Conservation (phyloP, 2,113 vertebrate species). For the Prolemur simus region DNA sequence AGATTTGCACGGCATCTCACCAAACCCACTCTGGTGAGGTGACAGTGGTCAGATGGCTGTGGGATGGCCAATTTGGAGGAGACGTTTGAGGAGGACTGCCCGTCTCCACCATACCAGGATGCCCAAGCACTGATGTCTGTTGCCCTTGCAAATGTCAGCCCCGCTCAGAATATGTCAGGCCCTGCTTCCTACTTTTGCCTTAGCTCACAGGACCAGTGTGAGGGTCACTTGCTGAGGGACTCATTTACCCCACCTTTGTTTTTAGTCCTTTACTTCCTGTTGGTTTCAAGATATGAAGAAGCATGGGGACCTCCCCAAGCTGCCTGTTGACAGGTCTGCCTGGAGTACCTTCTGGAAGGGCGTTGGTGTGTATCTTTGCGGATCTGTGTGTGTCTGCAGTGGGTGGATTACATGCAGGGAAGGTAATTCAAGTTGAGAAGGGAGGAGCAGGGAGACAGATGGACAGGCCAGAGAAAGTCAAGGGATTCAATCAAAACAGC, state of each 20-base stretch:
- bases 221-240: slow-evolving; percentile 68
- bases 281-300: slow-evolving; percentile 75
- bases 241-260: slow-evolving; percentile 23
- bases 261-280: slow-evolving; percentile 74
- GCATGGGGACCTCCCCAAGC: slow-evolving; percentile 58
- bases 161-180: slow-evolving; percentile 49
- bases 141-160: neutral
- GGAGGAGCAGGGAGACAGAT: slow-evolving; percentile 35
- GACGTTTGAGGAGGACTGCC: neutral
- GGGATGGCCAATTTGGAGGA: neutral
- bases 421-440: neutral
- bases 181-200: slow-evolving; percentile 70
- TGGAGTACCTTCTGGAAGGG: slow-evolving; percentile 53
- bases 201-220: slow-evolving; percentile 51
- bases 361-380: neutral
- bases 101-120: neutral
- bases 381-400: neutral
- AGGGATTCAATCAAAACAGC: slow-evolving; percentile 66
- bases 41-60: neutral
- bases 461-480: slow-evolving; percentile 56
- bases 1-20: neutral
- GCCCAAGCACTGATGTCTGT: neutral
- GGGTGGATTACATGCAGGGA: neutral
- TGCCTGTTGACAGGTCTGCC: slow-evolving; percentile 46
- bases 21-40: neutral